These are phyloP conservation scores for Helobdella robusta DNA, from an alignment of 2,888 invertebrate genomes.

Conservation along the genomic window DNA sequence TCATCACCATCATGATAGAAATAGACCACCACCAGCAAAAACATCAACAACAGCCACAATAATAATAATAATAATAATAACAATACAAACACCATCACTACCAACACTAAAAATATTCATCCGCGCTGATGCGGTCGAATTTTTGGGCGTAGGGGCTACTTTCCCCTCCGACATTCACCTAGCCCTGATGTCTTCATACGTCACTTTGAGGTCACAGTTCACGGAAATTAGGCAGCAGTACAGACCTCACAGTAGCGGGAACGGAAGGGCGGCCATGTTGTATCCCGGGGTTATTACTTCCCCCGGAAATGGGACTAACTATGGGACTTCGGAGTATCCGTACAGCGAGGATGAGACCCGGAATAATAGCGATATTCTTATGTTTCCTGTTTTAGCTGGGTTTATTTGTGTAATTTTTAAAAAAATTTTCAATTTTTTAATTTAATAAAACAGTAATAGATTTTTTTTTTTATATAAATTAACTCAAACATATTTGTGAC, in stretches of 20 bases:
- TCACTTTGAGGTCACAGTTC: background rate
- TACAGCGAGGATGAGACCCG: slow-evolving; percentile 6
- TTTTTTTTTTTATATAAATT: no score
- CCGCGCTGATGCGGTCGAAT: background rate
- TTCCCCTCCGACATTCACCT: slow-evolving; percentile 28
- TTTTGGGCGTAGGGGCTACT: slow-evolving; percentile 30
- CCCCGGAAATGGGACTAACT: background rate
- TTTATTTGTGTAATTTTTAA: background rate
- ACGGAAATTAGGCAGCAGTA: slow-evolving; percentile 16
- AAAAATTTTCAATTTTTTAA: no score
- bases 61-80: no score
- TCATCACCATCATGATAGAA: no score
- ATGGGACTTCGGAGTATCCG: slow-evolving; percentile 15
- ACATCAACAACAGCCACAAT: no score
- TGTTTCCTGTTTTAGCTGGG: slow-evolving; percentile 26
- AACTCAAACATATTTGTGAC: no score
- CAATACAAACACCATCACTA: no score
- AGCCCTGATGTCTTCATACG: slow-evolving; percentile 28
- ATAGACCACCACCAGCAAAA: no score
- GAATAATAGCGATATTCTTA: slow-evolving; percentile 7
- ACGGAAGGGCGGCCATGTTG: slow-evolving; percentile 15
- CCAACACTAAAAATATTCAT: no score
- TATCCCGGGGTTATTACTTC: background rate
- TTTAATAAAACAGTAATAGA: no score
- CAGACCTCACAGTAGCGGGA: slow-evolving; percentile 10